Evolutionary conservation across 2,797 vertebrate species (phyloP).

Genomic region (Tachyglossus aculeatus): DNA sequence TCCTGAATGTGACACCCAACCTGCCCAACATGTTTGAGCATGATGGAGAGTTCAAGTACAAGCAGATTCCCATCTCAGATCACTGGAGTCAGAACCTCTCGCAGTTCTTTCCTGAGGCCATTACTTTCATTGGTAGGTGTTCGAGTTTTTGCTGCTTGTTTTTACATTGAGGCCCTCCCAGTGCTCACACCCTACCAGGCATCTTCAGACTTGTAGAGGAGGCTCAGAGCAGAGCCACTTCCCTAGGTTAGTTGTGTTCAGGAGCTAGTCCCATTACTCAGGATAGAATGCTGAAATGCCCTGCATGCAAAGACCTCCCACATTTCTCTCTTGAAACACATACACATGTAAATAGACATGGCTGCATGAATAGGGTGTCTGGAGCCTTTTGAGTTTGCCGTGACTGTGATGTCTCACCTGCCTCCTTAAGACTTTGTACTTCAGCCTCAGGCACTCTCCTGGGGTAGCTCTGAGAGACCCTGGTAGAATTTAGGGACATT

Average conservation of each 20-base stretch:
- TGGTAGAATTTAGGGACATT: not conserved
- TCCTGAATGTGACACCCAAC: slow-evolving; percentile 98
- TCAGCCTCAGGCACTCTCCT: not conserved
- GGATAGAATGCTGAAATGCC: too few species aligned
- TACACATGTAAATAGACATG: too few species aligned
- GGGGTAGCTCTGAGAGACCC: not conserved
- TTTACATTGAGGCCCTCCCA: not conserved
- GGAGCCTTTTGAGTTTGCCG: not conserved
- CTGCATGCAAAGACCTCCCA: too few species aligned
- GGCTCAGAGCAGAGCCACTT: too few species aligned
- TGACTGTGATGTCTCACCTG: not conserved
- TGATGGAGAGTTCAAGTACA: slow-evolving; percentile 96
- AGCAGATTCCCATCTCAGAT: slow-evolving; percentile 99
- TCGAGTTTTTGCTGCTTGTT: too few species aligned
- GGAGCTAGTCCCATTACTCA: too few species aligned
- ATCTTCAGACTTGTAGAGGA: slow-evolving; percentile 30
- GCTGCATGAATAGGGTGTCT: not conserved
- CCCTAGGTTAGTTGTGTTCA: too few species aligned
- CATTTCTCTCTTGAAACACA: too few species aligned
- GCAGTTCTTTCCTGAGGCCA: slow-evolving; percentile 98
- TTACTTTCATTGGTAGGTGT: slow-evolving; percentile 96
- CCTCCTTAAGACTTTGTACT: not conserved
- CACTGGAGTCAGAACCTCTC: slow-evolving; percentile 99
- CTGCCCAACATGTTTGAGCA: slow-evolving; percentile 99
- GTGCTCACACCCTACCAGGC: not conserved